A percentile compares a stretch with the other conserved stretches of the same genome.
Evolutionary conservation across 2,888 invertebrate genomes (phyloP).

Genomic region (Tenthredo scrophulariae): DNA sequence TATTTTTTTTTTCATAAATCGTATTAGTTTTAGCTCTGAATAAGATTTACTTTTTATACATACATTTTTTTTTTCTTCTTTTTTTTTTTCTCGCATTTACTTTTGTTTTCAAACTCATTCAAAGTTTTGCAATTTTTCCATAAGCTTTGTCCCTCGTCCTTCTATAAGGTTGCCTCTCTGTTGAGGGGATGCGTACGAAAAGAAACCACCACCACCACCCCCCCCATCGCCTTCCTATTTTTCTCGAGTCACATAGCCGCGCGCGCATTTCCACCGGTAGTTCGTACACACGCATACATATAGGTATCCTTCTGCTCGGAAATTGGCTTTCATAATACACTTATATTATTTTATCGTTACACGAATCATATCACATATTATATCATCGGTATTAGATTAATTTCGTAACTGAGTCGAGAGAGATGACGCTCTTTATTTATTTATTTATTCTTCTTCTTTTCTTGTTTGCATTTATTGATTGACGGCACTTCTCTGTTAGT

Average conservation of each 20-base stretch:
- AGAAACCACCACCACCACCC: background rate
- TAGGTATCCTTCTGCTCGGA: background rate
- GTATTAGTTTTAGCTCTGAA: background rate
- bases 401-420: background rate
- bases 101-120: constrained; percentile 4
- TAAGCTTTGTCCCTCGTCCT: background rate
- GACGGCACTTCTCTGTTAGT: background rate
- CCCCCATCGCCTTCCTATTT: background rate
- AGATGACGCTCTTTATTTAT: background rate
- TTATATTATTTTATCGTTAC: constrained; percentile 11
- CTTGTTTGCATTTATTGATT: background rate
- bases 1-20: background rate
- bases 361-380: background rate
- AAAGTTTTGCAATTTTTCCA: background rate
- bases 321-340: constrained; percentile 4
- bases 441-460: background rate
- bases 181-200: background rate
- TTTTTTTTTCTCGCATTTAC: too few relatives aligned
- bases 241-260: background rate
- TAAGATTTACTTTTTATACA: background rate
- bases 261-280: constrained; percentile 10
- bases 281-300: background rate
- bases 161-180: background rate
- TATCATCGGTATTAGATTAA: background rate
- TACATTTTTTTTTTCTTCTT: background rate